A percentile compares a stretch with the other conserved stretches of the same genome.
These are phyloP conservation scores for Drosophila pectinifera DNA, from an alignment of 1,140 invertebrate genomes.

Conservation along the genomic window DNA sequence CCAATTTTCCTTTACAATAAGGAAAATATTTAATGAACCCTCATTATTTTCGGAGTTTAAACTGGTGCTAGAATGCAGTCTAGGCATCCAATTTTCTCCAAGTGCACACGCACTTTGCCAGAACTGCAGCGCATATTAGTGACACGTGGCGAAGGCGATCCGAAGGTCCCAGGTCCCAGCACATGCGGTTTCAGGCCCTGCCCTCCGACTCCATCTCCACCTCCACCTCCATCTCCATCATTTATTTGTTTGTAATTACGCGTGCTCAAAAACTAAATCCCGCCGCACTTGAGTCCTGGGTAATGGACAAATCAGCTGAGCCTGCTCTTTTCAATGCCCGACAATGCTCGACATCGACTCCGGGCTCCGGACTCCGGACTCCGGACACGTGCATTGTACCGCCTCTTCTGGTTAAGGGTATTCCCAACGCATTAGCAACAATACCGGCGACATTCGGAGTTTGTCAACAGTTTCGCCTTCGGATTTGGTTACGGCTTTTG, in stretches of 20 bases:
- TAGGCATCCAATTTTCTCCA: not conserved
- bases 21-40: no score
- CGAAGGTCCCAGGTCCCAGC: slow-evolving; percentile 17
- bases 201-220: slow-evolving; percentile 1
- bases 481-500: slow-evolving; percentile 65
- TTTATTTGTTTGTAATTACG: slow-evolving; percentile 84
- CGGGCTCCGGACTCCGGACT: slow-evolving; percentile 1
- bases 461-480: slow-evolving; percentile 75
- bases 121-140: slow-evolving; percentile 65
- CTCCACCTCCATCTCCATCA: slow-evolving; percentile 26
- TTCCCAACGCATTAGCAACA: slow-evolving; percentile 71
- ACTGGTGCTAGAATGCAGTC: no score
- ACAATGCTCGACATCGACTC: slow-evolving; percentile 4
- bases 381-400: slow-evolving; percentile 39
- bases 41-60: no score
- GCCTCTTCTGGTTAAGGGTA: slow-evolving; percentile 26
- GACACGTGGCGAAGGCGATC: slow-evolving; percentile 70
- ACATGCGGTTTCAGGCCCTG: slow-evolving; percentile 61
- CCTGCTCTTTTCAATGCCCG: slow-evolving; percentile 55
- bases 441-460: slow-evolving; percentile 70
- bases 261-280: slow-evolving; percentile 75
- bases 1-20: no score
- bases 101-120: slow-evolving; percentile 45
- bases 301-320: slow-evolving; percentile 37
- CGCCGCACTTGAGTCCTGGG: slow-evolving; percentile 66